These are phyloP conservation scores for Drosophila sordidula DNA, from an alignment of 2,888 invertebrate species.

Conservation along the genomic window DNA sequence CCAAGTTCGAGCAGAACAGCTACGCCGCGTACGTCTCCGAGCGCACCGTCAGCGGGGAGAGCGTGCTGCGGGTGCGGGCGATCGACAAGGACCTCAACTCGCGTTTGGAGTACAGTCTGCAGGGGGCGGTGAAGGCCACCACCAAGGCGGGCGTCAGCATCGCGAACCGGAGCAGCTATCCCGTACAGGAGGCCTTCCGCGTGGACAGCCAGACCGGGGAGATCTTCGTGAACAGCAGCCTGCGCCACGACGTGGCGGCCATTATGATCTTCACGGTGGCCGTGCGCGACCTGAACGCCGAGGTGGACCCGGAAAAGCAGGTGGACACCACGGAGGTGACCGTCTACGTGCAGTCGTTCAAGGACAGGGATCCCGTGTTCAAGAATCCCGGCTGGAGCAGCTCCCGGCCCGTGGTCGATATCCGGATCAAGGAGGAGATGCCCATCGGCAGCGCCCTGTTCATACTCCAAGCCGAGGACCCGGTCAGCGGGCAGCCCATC, in stretches of 20 bases:
- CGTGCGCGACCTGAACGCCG: slow-evolving; percentile 90
- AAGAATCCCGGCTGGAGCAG: slow-evolving; percentile 90
- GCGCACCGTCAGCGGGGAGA: slow-evolving; percentile 87
- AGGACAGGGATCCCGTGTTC: slow-evolving; percentile 91
- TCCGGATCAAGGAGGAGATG: slow-evolving; percentile 91
- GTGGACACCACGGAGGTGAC: slow-evolving; percentile 89
- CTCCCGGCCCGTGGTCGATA: slow-evolving; percentile 88
- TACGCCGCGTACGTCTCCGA: slow-evolving; percentile 90
- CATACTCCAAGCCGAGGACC: slow-evolving; percentile 90
- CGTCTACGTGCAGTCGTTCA: slow-evolving; percentile 91
- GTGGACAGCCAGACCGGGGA: slow-evolving; percentile 90
- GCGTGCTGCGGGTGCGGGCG: slow-evolving; percentile 89
- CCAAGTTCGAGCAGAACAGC: slow-evolving; percentile 88
- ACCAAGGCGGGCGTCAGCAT: slow-evolving; percentile 91
- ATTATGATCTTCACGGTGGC: slow-evolving; percentile 90
- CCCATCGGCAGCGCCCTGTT: slow-evolving; percentile 90
- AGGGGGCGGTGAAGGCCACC: slow-evolving; percentile 89
- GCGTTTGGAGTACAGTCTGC: slow-evolving; percentile 89
- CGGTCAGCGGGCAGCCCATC: slow-evolving; percentile 88
- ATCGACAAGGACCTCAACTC: slow-evolving; percentile 90
- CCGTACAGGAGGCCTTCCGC: slow-evolving; percentile 89
- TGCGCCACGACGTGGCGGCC: slow-evolving; percentile 91
- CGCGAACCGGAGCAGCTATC: slow-evolving; percentile 87
- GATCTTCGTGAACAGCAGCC: slow-evolving; percentile 88
- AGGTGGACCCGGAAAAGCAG: slow-evolving; percentile 88